Percentiles rank a stretch among this genome's conserved stretches.
Evolutionary conservation across 1,140 invertebrate species (phyloP).

Genomic region (Tribolium madens): DNA sequence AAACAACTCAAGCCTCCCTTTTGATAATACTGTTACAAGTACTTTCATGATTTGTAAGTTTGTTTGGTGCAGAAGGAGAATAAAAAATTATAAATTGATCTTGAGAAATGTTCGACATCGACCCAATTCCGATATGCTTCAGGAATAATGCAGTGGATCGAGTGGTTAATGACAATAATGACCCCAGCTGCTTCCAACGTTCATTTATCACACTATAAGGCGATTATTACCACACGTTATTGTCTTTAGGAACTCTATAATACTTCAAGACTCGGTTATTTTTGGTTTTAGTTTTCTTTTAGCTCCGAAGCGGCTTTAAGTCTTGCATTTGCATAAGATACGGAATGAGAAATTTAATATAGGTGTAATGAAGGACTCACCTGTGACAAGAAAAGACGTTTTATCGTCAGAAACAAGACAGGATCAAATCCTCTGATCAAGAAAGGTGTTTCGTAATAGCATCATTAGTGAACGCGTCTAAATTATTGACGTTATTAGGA

Average conservation of each 20-base stretch:
- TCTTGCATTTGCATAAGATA: conserved; percentile 13
- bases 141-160: conserved; percentile 2
- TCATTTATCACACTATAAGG: conserved; percentile 35
- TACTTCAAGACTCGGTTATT: conserved; percentile 8
- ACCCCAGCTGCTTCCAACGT: conserved; percentile 18
- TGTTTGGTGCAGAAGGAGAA: not conserved
- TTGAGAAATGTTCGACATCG: not conserved
- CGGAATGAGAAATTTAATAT: conserved; percentile 3
- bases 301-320: not conserved
- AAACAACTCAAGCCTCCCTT: not conserved
- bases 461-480: conserved; percentile 42
- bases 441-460: conserved; percentile 28
- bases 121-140: not conserved
- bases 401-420: too few relatives aligned
- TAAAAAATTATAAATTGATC: not conserved
- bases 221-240: conserved; percentile 29
- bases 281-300: conserved; percentile 24
- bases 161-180: conserved; percentile 34
- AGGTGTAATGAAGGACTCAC: not conserved
- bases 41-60: conserved; percentile 1
- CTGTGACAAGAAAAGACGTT: not conserved
- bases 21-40: too few relatives aligned
- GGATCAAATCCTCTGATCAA: conserved; percentile 7
- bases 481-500: conserved; percentile 43
- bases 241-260: conserved; percentile 28